Evolutionary conservation across 2,797 vertebrate genomes (phyloP).

Genomic region (Pseudochaenichthys georgianus): DNA sequence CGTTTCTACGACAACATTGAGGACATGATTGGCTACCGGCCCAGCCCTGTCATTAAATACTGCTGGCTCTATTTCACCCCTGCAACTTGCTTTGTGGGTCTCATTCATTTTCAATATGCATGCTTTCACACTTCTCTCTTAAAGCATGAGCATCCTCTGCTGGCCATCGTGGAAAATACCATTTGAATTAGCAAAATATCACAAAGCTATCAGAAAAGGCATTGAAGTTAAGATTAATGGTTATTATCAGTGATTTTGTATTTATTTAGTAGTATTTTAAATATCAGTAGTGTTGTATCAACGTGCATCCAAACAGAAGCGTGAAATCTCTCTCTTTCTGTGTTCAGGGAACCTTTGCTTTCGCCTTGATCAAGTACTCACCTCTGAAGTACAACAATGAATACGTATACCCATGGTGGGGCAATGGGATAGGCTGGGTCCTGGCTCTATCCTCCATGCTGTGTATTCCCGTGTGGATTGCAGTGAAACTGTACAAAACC

Average conservation of each 20-base stretch:
- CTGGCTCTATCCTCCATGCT: constrained; percentile 95
- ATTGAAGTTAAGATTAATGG: background rate
- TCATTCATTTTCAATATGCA: background rate
- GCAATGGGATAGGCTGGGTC: constrained; percentile 93
- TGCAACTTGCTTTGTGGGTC: constrained; percentile 89
- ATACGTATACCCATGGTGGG: constrained; percentile 97
- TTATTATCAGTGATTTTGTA: background rate
- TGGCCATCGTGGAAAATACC: constrained; percentile 48
- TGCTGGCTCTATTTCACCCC: constrained; percentile 97
- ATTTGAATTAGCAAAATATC: background rate
- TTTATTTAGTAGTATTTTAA: background rate
- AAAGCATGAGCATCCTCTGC: constrained; percentile 54
- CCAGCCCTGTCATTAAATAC: constrained; percentile 91
- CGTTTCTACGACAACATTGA: constrained; percentile 96
- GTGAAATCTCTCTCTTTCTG: background rate
- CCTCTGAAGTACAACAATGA: constrained; percentile 96
- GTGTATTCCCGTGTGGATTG: constrained; percentile 90
- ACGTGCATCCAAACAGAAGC: background rate
- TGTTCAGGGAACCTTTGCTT: constrained; percentile 92
- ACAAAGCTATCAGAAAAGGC: background rate
- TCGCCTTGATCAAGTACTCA: constrained; percentile 95
- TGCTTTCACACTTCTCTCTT: background rate
- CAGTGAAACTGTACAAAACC: constrained; percentile 87
- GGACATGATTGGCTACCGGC: constrained; percentile 97
- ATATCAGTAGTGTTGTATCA: background rate